Conservation (phyloP, 2,888 invertebrate species). For the Drosophila histrio region DNA sequence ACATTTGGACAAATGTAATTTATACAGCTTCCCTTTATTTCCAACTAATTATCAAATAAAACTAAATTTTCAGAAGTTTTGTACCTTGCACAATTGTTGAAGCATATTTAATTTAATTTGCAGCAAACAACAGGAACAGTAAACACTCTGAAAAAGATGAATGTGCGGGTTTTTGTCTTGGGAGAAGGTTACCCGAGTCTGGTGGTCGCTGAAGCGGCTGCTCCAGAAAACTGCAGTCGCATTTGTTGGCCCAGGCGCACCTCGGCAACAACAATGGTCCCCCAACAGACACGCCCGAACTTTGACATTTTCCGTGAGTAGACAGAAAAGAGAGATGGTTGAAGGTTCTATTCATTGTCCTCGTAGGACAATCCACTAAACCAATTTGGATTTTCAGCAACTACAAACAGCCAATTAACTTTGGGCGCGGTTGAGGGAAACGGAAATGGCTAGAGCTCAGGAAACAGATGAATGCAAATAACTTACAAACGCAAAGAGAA, state of each 20-base stretch:
- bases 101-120: slow-evolving; percentile 60
- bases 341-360: slow-evolving; percentile 1
- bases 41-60: slow-evolving; percentile 44
- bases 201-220: slow-evolving; percentile 2
- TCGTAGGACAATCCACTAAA: slow-evolving; percentile 61
- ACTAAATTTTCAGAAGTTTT: slow-evolving; percentile 47
- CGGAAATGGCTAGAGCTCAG: slow-evolving; percentile 51
- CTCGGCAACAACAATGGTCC: not conserved
- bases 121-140: slow-evolving; percentile 41
- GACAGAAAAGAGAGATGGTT: not conserved
- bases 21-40: slow-evolving; percentile 7
- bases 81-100: slow-evolving; percentile 35
- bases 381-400: slow-evolving; percentile 55
- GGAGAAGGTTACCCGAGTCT: slow-evolving; percentile 2
- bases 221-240: slow-evolving; percentile 38
- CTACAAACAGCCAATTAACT: slow-evolving; percentile 75
- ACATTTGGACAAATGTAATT: slow-evolving; percentile 40
- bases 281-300: slow-evolving; percentile 56
- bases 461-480: slow-evolving; percentile 49
- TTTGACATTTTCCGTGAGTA: slow-evolving; percentile 52
- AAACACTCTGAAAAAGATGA: slow-evolving; percentile 19
- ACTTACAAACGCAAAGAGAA: slow-evolving; percentile 12
- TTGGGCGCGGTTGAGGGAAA: slow-evolving; percentile 46
- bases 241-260: slow-evolving; percentile 1
- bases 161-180: slow-evolving; percentile 38